phyloP scores from a whole-genome alignment of 2,797 vertebrate genomes.

The Sebastes cheni region DNA sequence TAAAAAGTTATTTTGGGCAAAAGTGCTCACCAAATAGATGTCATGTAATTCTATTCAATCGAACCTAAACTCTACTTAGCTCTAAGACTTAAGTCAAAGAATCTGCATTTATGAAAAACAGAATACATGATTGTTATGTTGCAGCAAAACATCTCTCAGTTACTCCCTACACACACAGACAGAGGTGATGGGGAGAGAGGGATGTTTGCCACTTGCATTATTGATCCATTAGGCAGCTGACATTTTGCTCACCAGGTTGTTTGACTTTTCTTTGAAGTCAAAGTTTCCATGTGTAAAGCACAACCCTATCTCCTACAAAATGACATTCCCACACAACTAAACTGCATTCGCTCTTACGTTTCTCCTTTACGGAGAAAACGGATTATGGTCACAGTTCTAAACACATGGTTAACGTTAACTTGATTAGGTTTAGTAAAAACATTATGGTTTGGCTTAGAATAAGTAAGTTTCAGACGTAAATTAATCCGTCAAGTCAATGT shows the following conservation, averaged over 20 bases:
- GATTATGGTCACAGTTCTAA: neutral
- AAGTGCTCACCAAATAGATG: neutral
- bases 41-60: neutral
- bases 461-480: neutral
- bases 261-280: conserved; percentile 5
- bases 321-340: neutral
- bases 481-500: neutral
- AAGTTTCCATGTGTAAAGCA: neutral
- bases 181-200: neutral
- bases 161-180: neutral
- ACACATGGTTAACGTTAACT: neutral
- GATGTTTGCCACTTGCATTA: neutral
- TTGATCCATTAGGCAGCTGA: conserved; percentile 1
- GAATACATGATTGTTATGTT: neutral
- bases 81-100: neutral
- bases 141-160: neutral
- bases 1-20: neutral
- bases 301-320: neutral
- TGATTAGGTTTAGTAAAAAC: neutral
- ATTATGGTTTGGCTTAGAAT: neutral
- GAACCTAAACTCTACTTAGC: neutral
- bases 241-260: conserved; percentile 10
- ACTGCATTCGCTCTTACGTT: neutral
- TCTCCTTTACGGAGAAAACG: neutral
- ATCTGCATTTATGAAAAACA: neutral